Conservation (phyloP, 53 echinoderm and acorn worm species). For the Temnopleurus reevesii region DNA sequence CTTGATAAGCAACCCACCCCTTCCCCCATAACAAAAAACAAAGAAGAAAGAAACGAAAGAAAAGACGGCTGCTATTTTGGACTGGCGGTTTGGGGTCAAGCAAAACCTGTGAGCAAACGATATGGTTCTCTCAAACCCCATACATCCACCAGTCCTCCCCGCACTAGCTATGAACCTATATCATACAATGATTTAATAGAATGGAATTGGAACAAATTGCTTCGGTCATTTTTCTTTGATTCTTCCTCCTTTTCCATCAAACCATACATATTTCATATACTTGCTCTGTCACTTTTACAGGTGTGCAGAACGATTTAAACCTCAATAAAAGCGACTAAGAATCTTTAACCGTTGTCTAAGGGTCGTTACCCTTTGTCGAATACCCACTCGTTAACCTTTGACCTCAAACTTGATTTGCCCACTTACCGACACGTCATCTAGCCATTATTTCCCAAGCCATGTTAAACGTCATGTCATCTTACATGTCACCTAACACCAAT, state of each 20-base stretch:
- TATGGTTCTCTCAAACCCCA: no score
- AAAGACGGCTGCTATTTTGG: no score
- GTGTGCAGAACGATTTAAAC: not conserved
- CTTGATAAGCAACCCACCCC: no score
- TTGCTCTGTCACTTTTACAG: not conserved
- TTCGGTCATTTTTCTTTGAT: not conserved
- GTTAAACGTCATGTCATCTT: conserved; percentile 19
- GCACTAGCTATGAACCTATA: no score
- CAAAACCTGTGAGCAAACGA: no score
- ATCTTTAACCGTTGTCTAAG: not conserved
- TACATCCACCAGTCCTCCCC: no score
- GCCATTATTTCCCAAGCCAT: conserved; percentile 2
- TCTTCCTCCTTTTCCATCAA: not conserved
- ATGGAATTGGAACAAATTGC: no score
- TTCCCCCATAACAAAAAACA: no score
- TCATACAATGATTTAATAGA: no score
- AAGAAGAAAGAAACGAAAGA: no score
- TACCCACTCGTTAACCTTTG: conserved; percentile 12
- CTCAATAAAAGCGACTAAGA: not conserved
- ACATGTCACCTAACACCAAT: conserved; percentile 5
- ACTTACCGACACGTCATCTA: conserved; percentile 4
- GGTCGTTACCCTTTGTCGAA: not conserved
- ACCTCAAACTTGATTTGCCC: not conserved
- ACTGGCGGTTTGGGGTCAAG: no score
- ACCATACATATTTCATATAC: not conserved